Percentiles rank a stretch among this genome's conserved stretches.
phyloP scores from a whole-genome alignment of 2,888 invertebrate genomes.

The Drosophila rellima region DNA sequence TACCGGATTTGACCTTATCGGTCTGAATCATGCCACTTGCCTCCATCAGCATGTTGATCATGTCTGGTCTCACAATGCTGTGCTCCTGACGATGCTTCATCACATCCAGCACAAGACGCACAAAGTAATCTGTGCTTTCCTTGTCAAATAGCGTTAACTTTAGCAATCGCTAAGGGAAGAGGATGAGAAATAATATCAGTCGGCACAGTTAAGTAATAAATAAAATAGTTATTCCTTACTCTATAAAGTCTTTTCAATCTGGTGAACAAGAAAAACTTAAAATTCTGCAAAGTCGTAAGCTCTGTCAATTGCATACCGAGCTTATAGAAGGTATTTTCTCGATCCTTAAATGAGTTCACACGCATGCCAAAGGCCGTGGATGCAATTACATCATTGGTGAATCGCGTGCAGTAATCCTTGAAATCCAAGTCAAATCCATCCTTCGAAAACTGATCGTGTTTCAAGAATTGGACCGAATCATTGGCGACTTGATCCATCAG shows the following conservation, averaged over 20 bases:
- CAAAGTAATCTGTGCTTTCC: constrained; percentile 84
- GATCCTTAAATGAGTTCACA: constrained; percentile 87
- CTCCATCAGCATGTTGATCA: constrained; percentile 87
- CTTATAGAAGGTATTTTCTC: constrained; percentile 87
- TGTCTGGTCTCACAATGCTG: constrained; percentile 86
- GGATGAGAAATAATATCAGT: neutral
- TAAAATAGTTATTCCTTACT: constrained; percentile 49
- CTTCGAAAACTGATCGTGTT: constrained; percentile 32
- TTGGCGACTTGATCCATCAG: constrained; percentile 84
- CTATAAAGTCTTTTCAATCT: constrained; percentile 62
- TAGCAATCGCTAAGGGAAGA: constrained; percentile 50
- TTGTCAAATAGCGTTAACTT: constrained; percentile 82
- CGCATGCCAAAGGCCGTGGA: constrained; percentile 86
- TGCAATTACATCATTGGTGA: constrained; percentile 86
- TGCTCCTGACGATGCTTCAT: constrained; percentile 86
- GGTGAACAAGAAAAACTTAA: constrained; percentile 69
- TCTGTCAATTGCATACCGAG: constrained; percentile 86
- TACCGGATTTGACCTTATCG: constrained; percentile 63
- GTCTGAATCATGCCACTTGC: constrained; percentile 84
- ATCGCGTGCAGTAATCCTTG: constrained; percentile 84
- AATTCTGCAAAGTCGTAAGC: constrained; percentile 75
- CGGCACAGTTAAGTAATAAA: neutral
- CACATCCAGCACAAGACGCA: constrained; percentile 84
- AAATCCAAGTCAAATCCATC: constrained; percentile 80
- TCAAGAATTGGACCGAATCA: constrained; percentile 67